Evolutionary conservation across 2,888 invertebrate genomes (phyloP).

Genomic region (Hirtodrosophila histrioides): DNA sequence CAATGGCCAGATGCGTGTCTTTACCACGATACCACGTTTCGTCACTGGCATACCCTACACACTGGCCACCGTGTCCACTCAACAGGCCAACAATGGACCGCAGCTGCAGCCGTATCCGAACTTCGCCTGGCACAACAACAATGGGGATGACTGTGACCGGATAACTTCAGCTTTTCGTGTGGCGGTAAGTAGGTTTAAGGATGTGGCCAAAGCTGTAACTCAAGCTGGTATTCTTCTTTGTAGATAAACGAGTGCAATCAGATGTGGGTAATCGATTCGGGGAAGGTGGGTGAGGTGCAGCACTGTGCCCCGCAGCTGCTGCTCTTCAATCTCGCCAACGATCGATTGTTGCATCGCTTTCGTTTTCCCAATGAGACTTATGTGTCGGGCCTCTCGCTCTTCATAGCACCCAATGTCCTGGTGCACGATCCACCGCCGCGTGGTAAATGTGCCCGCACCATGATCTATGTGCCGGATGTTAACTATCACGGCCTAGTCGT

Average conservation of each 20-base stretch:
- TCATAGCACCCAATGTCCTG: constrained; percentile 85
- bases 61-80: constrained; percentile 87
- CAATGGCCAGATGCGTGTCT: constrained; percentile 85
- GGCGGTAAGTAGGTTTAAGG: constrained; percentile 86
- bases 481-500: constrained; percentile 86
- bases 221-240: background rate
- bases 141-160: constrained; percentile 87
- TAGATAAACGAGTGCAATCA: constrained; percentile 88
- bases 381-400: constrained; percentile 71
- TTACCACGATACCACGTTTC: constrained; percentile 90
- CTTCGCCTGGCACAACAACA: constrained; percentile 87
- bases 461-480: constrained; percentile 88
- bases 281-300: constrained; percentile 85
- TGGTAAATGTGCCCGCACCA: constrained; percentile 85
- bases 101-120: constrained; percentile 87
- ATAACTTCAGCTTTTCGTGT: constrained; percentile 91
- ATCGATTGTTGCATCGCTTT: constrained; percentile 85
- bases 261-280: constrained; percentile 88
- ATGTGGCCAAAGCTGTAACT: too few species aligned
- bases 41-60: constrained; percentile 89
- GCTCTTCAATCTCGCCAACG: constrained; percentile 88
- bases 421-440: constrained; percentile 84
- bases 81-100: constrained; percentile 85
- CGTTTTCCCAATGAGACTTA: constrained; percentile 71
- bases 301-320: constrained; percentile 90